Evolutionary conservation across 2,888 invertebrate species (phyloP).

Genomic region (Nemapogon koenigi): DNA sequence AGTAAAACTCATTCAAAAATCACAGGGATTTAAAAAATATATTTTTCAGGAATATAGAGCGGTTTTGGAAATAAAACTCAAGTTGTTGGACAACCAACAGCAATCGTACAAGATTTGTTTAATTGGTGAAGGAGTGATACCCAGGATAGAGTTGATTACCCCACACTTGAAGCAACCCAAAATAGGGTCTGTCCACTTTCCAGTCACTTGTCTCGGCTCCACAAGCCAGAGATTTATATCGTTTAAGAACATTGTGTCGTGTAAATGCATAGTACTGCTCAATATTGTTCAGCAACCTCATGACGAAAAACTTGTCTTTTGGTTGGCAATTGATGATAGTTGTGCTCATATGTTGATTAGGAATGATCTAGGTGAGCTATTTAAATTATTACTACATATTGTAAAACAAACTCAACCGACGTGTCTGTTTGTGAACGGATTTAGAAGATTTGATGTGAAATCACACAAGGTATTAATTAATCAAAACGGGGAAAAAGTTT

Average conservation of each 20-base stretch:
- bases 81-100: conserved; percentile 40
- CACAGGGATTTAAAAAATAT: no score
- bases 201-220: conserved; percentile 50
- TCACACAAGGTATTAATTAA: no score
- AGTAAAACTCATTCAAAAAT: no score
- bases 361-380: neutral
- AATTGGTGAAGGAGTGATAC: conserved; percentile 52
- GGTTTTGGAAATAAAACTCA: conserved; percentile 46
- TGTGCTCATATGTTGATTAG: conserved; percentile 25
- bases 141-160: conserved; percentile 36
- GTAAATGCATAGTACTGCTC: conserved; percentile 30
- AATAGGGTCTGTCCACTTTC: conserved; percentile 31
- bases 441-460: no score
- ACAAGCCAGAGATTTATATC: conserved; percentile 30
- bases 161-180: conserved; percentile 32
- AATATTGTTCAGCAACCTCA: conserved; percentile 25
- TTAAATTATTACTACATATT: neutral
- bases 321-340: conserved; percentile 26
- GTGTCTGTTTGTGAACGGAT: no score
- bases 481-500: no score
- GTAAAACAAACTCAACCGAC: neutral
- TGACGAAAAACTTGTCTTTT: conserved; percentile 39
- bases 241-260: conserved; percentile 41
- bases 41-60: conserved; percentile 49
- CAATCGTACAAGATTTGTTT: conserved; percentile 47